A percentile compares a stretch with the other conserved stretches of the same genome.
Evolutionary conservation across 2,888 invertebrate species (phyloP).

Genomic region (Antitype chi): DNA sequence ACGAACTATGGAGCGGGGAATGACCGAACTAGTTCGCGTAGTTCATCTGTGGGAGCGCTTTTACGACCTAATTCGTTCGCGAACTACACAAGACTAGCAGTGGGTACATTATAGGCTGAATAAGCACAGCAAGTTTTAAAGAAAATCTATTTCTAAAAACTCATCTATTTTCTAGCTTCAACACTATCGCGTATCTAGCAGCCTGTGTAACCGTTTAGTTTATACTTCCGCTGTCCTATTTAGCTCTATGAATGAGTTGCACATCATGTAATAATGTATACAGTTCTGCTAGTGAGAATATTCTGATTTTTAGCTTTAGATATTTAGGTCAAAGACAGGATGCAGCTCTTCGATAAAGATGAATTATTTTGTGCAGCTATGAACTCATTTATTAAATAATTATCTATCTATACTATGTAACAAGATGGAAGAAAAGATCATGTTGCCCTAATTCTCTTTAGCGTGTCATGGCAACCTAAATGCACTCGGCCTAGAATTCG

Average conservation of each 20-base stretch:
- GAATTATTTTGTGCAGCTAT: neutral
- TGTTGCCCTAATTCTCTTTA: too few species aligned
- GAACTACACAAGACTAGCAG: too few species aligned
- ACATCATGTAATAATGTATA: slow-evolving; percentile 21
- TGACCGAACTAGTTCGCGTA: too few species aligned
- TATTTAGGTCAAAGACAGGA: slow-evolving; percentile 35
- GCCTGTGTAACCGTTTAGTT: slow-evolving; percentile 21
- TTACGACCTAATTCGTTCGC: too few species aligned
- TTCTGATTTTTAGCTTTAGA: neutral
- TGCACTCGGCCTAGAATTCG: too few species aligned
- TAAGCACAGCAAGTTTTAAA: neutral
- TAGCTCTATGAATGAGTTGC: slow-evolving; percentile 54
- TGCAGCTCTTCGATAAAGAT: neutral
- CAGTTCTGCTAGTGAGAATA: neutral
- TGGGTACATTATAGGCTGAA: too few species aligned
- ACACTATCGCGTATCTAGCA: slow-evolving; percentile 16
- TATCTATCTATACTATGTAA: too few species aligned
- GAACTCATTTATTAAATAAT: neutral
- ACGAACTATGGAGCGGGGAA: too few species aligned
- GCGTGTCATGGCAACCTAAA: too few species aligned
- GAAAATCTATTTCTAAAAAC: neutral
- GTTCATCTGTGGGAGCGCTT: too few species aligned
- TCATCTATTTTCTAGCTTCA: neutral
- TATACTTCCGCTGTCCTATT: slow-evolving; percentile 53
- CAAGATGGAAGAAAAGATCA: too few species aligned